Evolutionary conservation across 2,888 invertebrate genomes (phyloP).

Genomic region (Diaprepes abbreviatus): DNA sequence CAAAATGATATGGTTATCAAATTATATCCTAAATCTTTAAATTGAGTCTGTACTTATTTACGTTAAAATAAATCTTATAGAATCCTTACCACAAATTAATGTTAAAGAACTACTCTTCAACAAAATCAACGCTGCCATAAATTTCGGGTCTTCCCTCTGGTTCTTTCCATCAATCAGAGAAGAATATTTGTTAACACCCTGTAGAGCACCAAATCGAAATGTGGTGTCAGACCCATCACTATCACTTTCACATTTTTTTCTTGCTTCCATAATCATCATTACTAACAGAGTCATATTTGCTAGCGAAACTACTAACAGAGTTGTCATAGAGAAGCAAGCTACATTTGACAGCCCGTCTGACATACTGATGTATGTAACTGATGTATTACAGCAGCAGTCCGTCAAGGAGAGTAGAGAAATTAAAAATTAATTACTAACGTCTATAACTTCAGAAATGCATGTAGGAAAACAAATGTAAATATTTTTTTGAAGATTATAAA

Average conservation of each 20-base stretch:
- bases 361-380: too few relatives aligned
- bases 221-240: slow-evolving; percentile 4
- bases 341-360: slow-evolving; percentile 44
- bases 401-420: too few relatives aligned
- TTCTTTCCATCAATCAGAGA: slow-evolving; percentile 32
- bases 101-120: slow-evolving; percentile 26
- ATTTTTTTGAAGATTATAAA: too few relatives aligned
- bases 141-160: slow-evolving; percentile 29
- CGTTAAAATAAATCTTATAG: too few relatives aligned
- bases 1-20: too few relatives aligned
- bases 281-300: slow-evolving; percentile 54
- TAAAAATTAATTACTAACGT: too few relatives aligned
- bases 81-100: slow-evolving; percentile 45
- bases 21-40: too few relatives aligned
- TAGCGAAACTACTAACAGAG: slow-evolving; percentile 53
- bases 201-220: slow-evolving; percentile 30
- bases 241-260: slow-evolving; percentile 48
- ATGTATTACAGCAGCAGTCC: too few relatives aligned
- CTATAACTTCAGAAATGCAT: too few relatives aligned
- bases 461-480: too few relatives aligned
- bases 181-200: slow-evolving; percentile 21
- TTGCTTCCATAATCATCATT: slow-evolving; percentile 51
- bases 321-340: slow-evolving; percentile 54
- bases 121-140: slow-evolving; percentile 48
- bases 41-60: too few relatives aligned